Base-by-base conservation (phyloP, 2,888 invertebrate species). In the Tubulanus polymorphus region DNA sequence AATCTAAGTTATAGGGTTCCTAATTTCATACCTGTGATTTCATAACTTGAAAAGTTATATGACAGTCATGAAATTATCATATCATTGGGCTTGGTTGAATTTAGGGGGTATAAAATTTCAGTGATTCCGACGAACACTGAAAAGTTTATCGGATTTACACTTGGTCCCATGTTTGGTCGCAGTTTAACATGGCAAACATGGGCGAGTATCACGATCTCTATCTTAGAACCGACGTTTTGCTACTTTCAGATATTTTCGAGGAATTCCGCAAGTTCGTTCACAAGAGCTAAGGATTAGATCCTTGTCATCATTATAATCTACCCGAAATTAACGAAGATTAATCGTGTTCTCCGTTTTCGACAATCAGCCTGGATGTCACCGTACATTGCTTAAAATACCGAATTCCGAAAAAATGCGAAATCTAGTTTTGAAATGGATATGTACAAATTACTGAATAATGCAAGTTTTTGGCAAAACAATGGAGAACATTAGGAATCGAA, bases 201-300 rank as follows among this genome's bases (percentile, higher is more conserved):
- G 55, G 55, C 30, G 57, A 61, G 5, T 61, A 61, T 45, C 54
- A 54, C 50, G 56, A 55, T 15, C 15, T 57, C 18, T 59, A 63
- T 41, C 18, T 56, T 5, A 54, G 58, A 49, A 57, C 52, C n/a
- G 60, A 62, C 48, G 41, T 54, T 60, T 3, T 60, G 55, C 52
- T 55, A 57, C 30, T n/a, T 8, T 18, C 41, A 41, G 41, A 41
- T 41, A 41, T 41, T 3, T 15, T 41, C 6, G 41, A 41, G 6
- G 23, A 41, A 20, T 41, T 41, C 15, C 18, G 41, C 18, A 15
- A 41, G 5, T 8, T 15, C 23, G 18, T 18, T 15, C 6, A 20
- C 6, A 15, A 41, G 23, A 41, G 23, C 23, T 41, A 41, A 8
- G 5, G 3, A 5, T 41, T 41, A 41, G 41, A 41, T 41, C 41